phyloP scores from a whole-genome alignment of 2,797 vertebrate species.

The Urosaurus nigricauda region DNA sequence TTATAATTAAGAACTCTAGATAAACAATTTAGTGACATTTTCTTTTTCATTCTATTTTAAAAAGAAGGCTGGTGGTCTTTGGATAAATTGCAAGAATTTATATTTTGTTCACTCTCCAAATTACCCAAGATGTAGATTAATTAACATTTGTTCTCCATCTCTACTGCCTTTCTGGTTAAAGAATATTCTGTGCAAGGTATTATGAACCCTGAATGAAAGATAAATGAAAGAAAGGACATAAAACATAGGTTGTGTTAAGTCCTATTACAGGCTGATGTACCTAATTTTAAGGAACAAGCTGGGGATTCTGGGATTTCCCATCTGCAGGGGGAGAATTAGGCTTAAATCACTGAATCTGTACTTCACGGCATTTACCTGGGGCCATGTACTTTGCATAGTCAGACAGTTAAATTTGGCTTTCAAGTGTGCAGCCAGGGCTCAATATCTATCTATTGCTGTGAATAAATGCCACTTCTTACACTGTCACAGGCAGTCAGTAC shows the following conservation, averaged over 20 bases:
- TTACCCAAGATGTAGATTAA: constrained; percentile 55
- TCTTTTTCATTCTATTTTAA: constrained; percentile 1
- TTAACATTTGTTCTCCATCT: not conserved
- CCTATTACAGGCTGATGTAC: constrained; percentile 10
- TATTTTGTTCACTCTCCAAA: constrained; percentile 38
- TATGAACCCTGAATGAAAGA: not conserved
- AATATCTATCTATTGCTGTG: not conserved
- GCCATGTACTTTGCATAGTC: constrained; percentile 30
- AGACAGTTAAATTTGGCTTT: constrained; percentile 19
- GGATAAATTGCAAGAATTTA: constrained; percentile 38
- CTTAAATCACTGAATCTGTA: constrained; percentile 38
- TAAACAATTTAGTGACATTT: constrained; percentile 40
- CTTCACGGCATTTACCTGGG: constrained; percentile 30
- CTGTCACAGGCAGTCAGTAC: not conserved
- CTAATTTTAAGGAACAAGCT: constrained; percentile 17
- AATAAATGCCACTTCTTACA: not conserved
- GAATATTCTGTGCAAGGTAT: not conserved
- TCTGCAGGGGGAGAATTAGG: constrained; percentile 20
- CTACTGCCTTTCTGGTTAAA: not conserved
- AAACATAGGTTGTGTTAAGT: not conserved
- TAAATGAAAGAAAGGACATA: not conserved
- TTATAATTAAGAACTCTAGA: not conserved
- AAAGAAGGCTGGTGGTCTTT: constrained; percentile 46
- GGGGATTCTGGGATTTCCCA: constrained; percentile 32
- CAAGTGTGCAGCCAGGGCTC: not conserved